A percentile compares a stretch with the other conserved stretches of the same genome.
phyloP scores from a whole-genome alignment of 1,140 invertebrate genomes.

The Drosophila saltans region DNA sequence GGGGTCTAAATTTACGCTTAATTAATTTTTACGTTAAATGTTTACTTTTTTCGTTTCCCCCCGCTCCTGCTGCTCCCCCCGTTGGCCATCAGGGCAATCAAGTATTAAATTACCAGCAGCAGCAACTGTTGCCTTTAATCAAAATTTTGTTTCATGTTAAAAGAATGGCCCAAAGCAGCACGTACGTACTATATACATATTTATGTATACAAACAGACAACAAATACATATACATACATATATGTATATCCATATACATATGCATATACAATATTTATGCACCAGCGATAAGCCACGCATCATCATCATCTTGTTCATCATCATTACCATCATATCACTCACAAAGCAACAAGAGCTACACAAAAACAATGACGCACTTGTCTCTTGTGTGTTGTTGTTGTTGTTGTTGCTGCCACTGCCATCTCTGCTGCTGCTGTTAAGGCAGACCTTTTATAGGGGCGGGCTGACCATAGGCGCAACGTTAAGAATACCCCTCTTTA shows the following conservation, averaged over 20 bases:
- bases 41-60: constrained; percentile 52
- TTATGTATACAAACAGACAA: constrained; percentile 15
- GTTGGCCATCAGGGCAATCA: constrained; percentile 10
- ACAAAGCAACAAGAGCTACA: constrained; percentile 29
- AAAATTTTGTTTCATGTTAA: constrained; percentile 61
- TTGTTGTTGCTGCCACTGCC: constrained; percentile 2
- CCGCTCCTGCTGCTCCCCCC: constrained; percentile 9
- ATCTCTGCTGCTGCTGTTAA: constrained; percentile 3
- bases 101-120: constrained; percentile 69
- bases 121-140: constrained; percentile 71
- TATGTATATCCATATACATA: background rate
- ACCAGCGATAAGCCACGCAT: constrained; percentile 47
- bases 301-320: constrained; percentile 35
- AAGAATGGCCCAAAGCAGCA: constrained; percentile 30
- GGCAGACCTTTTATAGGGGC: constrained; percentile 30
- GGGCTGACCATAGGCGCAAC: background rate
- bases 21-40: constrained; percentile 70
- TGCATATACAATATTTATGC: constrained; percentile 23
- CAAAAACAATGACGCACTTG: constrained; percentile 77
- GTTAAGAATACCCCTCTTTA: too few relatives aligned
- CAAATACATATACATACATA: background rate
- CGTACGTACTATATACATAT: constrained; percentile 21
- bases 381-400: constrained; percentile 33
- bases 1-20: constrained; percentile 73
- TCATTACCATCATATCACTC: constrained; percentile 39